A percentile compares a stretch with the other conserved stretches of the same genome.
Conservation (phyloP, 2,888 invertebrate genomes). For the Stegophylla sp. region DNA sequence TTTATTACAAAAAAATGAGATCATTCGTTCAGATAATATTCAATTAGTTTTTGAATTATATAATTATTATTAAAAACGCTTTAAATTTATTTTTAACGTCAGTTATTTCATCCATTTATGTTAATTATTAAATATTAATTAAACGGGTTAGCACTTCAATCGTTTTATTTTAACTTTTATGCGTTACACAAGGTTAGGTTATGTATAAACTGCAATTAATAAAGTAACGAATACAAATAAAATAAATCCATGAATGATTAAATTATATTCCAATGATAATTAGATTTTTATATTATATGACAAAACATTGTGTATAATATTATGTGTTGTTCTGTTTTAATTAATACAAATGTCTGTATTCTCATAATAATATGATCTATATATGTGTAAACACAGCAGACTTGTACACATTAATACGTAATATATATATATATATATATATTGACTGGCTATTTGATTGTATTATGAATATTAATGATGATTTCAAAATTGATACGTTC, state of each 20-base stretch:
- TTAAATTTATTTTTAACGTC: slow-evolving; percentile 16
- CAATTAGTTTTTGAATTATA: background rate
- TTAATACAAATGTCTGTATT: background rate
- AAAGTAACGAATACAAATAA: slow-evolving; percentile 3
- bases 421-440: background rate
- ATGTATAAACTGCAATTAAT: background rate
- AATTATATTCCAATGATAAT: background rate
- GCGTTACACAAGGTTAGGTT: no score
- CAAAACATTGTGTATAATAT: no score
- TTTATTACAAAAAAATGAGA: background rate
- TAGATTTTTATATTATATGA: background rate
- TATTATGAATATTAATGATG: slow-evolving; percentile 38
- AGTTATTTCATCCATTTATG: background rate
- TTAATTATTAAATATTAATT: slow-evolving; percentile 17
- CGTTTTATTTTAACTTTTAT: no score
- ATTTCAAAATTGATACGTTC: slow-evolving; percentile 26
- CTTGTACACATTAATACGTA: no score
- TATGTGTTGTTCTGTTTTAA: background rate
- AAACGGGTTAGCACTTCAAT: background rate
- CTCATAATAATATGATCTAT: no score
- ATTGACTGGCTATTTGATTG: background rate
- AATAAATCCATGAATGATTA: background rate
- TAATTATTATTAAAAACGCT: background rate
- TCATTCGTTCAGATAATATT: background rate
- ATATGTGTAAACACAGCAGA: no score